Evolutionary conservation across 2,113 vertebrate genomes (phyloP), one percentile per base, ranked within the genome.

Genomic region (Cheirogaleus medius): DNA sequence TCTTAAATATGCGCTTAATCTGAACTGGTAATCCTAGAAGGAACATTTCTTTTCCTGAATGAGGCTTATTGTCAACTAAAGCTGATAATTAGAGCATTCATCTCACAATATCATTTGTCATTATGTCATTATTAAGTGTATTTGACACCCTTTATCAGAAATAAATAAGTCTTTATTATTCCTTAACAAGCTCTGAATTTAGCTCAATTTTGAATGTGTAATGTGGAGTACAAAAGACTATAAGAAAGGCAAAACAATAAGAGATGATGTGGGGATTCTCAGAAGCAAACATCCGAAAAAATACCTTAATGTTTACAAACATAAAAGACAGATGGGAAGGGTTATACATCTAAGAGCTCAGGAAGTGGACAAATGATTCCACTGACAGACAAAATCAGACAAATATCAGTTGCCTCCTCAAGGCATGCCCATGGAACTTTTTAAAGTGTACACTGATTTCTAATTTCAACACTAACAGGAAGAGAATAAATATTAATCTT

Each of bases 151-250:
- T 80, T 77, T 77, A 77, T 18, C n/a, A 83, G 76, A 92, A 92
- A 91, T 92, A 97, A 92, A 91, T 93, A 54, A 89, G 86, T 64
- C 23, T 78, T 91, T 86, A 94, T 49, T 68, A 52, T 34, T 66
- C 25, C 44, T 91, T 88, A 90, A 92, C 87, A 66, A 77, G 14
- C 17, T 94, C 42, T 47, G 25, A 93, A 93, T 64, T 80, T 90
- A 83, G 20, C 37, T 90, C 56, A 78, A n/a, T 56, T 94, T 88
- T 92, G 23, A 92, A 87, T 90, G 17, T 81, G 15, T 14, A 93
- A 39, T 64, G 58, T 49, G 7, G 27, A 34, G 0, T 49, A 63
- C 8, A 93, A 96, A 95, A 81, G 27, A 64, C 4, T 60, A 15
- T 81, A 5, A 83, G 13, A 37, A 80, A 11, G 44, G 37, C 84